Evolutionary conservation across 2,797 vertebrate genomes (phyloP), one percentile per base, ranked within the genome.

Genomic region (Bradypodion pumilum): DNA sequence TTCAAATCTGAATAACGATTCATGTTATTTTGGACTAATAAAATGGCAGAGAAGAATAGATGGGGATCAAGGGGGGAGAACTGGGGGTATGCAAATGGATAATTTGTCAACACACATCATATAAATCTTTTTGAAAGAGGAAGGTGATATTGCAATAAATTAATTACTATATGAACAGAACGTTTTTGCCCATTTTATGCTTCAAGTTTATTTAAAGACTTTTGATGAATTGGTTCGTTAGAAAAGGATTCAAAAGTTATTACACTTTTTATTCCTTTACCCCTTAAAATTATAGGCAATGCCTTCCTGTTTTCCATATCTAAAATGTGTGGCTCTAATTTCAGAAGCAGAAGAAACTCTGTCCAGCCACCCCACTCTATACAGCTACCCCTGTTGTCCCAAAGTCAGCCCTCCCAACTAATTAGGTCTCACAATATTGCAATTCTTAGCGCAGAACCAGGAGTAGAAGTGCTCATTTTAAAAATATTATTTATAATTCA

Each of bases 1-100:
- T 85, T 87, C 80, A 90, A 32, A 8, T 25, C 70, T 46, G 89
- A 88, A 88, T 84, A 88, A 90, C 93, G 89, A 85, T 82, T n/a
- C 27, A 0, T 82, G 32, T 85, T 81, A 70, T 85, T 73, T 49
- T 15, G 44, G 83, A 85, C 1, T n/a, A 60, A 81, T 86, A 85
- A 52, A 29, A 81, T 83, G 93, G 91, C 42, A 49, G 29, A 90
- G 83, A 82, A 92, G 56, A 79, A 90, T 81, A 65, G 74, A 74
- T 49, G 29, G 80, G 29, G 81, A 66, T 75, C 40, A 66, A 35
- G n/a, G 90, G 76, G 74, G 82, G 73, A 91, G 59, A 80, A 19
- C 0, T 83, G 80, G 83, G 92, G n/a, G 44, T 82, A 85, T 75
- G 82, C 82, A 77, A 81, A 82, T n/a, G 56, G 84, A 68, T 79